Conservation (phyloP, 2,888 invertebrate species). For the Cremastobaeus sp. region DNA sequence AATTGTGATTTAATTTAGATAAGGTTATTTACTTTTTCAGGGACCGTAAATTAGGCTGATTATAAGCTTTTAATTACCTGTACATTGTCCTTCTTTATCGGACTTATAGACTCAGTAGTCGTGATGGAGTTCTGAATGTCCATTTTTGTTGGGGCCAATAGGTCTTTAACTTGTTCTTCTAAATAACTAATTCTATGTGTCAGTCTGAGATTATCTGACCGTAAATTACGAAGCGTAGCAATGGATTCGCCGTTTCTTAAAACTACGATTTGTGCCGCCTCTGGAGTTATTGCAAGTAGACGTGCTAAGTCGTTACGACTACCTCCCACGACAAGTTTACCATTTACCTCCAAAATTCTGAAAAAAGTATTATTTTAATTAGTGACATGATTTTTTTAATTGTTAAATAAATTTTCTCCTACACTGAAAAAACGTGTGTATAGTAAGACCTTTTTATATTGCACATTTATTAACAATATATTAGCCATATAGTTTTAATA, state of each 20-base stretch:
- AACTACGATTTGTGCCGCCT: conserved; percentile 84
- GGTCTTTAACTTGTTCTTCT: conserved; percentile 87
- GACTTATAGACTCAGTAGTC: conserved; percentile 58
- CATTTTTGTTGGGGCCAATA: conserved; percentile 70
- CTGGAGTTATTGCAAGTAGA: conserved; percentile 82
- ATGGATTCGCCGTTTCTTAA: conserved; percentile 78
- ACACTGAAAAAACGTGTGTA: conserved; percentile 16
- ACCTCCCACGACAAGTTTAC: conserved; percentile 85
- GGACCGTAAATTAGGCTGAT: no score
- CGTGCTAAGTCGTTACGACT: conserved; percentile 86
- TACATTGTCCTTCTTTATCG: conserved; percentile 74
- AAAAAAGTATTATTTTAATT: conserved; percentile 59
- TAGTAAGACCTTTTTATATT: no score
- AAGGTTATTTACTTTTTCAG: no score
- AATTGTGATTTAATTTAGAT: no score
- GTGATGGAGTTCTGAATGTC: conserved; percentile 57
- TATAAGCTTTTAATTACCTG: conserved; percentile 65
- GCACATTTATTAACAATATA: no score
- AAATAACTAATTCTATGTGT: conserved; percentile 93
- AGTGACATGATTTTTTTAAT: not conserved
- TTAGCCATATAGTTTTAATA: no score
- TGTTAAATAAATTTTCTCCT: not conserved
- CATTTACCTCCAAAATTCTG: conserved; percentile 90
- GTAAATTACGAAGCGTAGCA: conserved; percentile 78
- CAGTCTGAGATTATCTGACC: conserved; percentile 89